Base-by-base conservation (phyloP, 2,797 vertebrate genomes). In the Lateolabrax maculatus region DNA sequence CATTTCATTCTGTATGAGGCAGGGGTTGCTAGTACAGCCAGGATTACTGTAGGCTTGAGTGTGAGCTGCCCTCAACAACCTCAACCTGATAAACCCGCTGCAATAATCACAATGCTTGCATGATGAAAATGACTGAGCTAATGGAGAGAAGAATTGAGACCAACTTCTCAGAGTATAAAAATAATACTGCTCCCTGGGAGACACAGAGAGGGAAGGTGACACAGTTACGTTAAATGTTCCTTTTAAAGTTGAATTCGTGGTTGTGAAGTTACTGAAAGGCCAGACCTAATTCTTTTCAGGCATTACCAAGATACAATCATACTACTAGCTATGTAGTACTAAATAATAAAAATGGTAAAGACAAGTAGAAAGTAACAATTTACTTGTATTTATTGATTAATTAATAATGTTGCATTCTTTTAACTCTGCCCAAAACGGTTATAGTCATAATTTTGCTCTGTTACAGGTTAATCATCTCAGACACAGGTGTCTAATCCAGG, bases 71-170 rank as follows among this genome's bases (percentile, higher is more conserved):
- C 6, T n/a, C n/a, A 41, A 16, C 8, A 18, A 27, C n/a, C 15
- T 12, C 36, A 1, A 12, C 29, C 43, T 15, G 2, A 13, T 53
- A 27, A n/a, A 9, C 36, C 36, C 18, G 16, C 10, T 43, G 31
- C 23, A 18, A 18, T 49, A 4, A n/a, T 31, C 48, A 44, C 21
- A 68, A 23, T 18, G 49, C n/a, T 34, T 11, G 29, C 63, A 27
- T 41, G 37, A 36, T 27, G 25, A 66, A 61, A 66, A 61, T 64
- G 46, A 64, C 64, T 82, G 43, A 34, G 44, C 27, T 57, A 34
- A 65, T 21, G 25, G 27, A 69, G 64, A 49, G 37, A 52, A 29
- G 49, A n/a, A 56, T 5, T 18, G 23, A 10, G 37, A 61, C 37
- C 7, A 39, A 34, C 46, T 10, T 61, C 19, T 69, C 37, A 2